Base-by-base conservation (phyloP, 2,888 invertebrate genomes). In the Vanessa cardui region DNA sequence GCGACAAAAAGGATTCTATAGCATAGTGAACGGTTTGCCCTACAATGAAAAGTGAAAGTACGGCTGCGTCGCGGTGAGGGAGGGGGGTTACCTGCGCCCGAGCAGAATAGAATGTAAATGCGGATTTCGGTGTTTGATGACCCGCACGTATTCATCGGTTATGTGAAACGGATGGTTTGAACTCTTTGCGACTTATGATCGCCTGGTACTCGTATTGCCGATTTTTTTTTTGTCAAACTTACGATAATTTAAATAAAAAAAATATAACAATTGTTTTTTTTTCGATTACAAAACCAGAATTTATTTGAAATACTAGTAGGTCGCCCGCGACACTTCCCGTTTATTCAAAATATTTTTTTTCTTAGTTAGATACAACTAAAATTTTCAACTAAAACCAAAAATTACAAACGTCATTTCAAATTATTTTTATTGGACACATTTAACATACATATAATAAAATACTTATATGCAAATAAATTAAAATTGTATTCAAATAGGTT, bases 31-130 rank as follows among this genome's bases (percentile, higher is more conserved):
- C 65, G 58, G 78, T 76, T 82, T 92, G 92, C 86, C 92, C 92
- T 90, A 92, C 86, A 89, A 88, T 86, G 86, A 89, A 92, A 91
- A 92, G 92, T 92, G 92, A 92, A 92, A 92, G 92, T 92, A 83
- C 80, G 80, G 77, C 79, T 77, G 74, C 78, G 76, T 77, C 78
- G 81, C 77, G 79, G 77, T 72, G 76, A 74, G 76, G 77, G 75
- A 71, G 73, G 71, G 77, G 79, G 81, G 78, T 81, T 83, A 76
- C 73, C 75, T 78, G 84, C 81, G 83, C 86, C 81, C 80, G 86
- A 83, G 84, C 84, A 77, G 86, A 70, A 74, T 77, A 78, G 82
- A 86, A 88, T 90, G 85, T 84, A 86, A 87, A 88, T 81, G 81
- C 85, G 83, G 87, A 86, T 89, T 90, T 87, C 80, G 85, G 85